phyloP scores from a whole-genome alignment of 2,113 vertebrate species.

The Sardina pilchardus region DNA sequence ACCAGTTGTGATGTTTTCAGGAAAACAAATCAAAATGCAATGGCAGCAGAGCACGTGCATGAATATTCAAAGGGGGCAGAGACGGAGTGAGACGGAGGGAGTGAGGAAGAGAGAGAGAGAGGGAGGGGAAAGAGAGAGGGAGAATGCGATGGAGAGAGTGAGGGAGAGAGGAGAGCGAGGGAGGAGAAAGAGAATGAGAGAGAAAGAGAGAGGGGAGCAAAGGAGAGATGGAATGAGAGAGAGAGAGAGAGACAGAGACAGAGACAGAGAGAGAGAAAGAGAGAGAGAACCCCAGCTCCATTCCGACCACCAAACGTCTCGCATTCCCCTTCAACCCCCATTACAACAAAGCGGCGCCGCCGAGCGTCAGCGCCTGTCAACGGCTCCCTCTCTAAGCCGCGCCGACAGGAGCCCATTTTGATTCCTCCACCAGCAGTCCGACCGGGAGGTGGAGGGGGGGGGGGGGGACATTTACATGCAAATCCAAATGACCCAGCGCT shows the following conservation, averaged over 20 bases:
- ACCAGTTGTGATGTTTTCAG: conserved; percentile 16
- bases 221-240: neutral
- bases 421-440: neutral
- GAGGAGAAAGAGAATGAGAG: neutral
- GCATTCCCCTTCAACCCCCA: neutral
- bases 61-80: neutral
- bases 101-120: neutral
- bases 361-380: conserved; percentile 1
- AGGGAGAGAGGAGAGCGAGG: neutral
- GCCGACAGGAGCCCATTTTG: conserved; percentile 6
- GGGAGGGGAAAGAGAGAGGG: neutral
- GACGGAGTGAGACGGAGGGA: neutral
- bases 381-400: neutral
- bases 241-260: neutral
- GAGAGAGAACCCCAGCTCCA: neutral
- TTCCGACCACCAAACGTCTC: neutral
- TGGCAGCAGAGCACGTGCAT: neutral
- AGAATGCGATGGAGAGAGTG: neutral
- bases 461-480: neutral
- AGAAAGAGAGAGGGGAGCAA: neutral
- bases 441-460: neutral
- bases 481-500: neutral
- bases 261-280: neutral
- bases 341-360: conserved; percentile 8
- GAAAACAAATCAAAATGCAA: conserved; percentile 15